Percentiles rank a stretch among this genome's conserved stretches.
Evolutionary conservation across 2,113 vertebrate genomes (phyloP).

Genomic region (Oryzias celebensis): DNA sequence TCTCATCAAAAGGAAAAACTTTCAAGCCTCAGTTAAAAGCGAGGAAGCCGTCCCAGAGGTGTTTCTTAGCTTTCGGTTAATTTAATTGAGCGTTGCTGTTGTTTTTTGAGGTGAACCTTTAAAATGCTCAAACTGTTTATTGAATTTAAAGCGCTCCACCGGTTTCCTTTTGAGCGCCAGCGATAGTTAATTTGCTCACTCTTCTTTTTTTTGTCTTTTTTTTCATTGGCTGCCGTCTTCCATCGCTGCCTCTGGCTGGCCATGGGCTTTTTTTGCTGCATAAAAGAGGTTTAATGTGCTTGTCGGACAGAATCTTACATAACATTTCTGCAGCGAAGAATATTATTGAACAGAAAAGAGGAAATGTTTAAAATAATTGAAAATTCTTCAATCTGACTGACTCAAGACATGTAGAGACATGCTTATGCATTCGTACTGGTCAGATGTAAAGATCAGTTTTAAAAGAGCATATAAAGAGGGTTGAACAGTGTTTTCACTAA

Average conservation of each 20-base stretch:
- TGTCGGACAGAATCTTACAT: conserved; percentile 40
- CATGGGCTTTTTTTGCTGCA: conserved; percentile 4
- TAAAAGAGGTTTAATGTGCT: conserved; percentile 32
- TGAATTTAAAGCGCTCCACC: conserved; percentile 13
- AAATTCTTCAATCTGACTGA: no score
- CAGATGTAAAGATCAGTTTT: no score
- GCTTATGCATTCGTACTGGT: no score
- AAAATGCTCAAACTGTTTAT: conserved; percentile 25
- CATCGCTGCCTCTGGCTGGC: conserved; percentile 22
- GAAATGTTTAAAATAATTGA: not conserved
- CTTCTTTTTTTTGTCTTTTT: not conserved
- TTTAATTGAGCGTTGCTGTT: conserved; percentile 20
- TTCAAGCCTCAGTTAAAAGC: not conserved
- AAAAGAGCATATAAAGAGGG: no score
- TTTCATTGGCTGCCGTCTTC: conserved; percentile 16
- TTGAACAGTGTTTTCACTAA: no score
- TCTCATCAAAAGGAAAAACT: not conserved
- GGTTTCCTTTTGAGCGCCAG: not conserved
- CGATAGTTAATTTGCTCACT: conserved; percentile 7
- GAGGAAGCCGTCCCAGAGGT: not conserved
- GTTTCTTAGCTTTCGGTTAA: conserved; percentile 4
- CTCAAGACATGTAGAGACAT: no score
- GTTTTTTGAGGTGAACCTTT: conserved; percentile 30
- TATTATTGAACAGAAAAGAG: conserved; percentile 24
- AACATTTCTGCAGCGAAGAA: conserved; percentile 27